Base-by-base conservation (phyloP, 2,888 invertebrate genomes). In the Branchellion lobata region DNA sequence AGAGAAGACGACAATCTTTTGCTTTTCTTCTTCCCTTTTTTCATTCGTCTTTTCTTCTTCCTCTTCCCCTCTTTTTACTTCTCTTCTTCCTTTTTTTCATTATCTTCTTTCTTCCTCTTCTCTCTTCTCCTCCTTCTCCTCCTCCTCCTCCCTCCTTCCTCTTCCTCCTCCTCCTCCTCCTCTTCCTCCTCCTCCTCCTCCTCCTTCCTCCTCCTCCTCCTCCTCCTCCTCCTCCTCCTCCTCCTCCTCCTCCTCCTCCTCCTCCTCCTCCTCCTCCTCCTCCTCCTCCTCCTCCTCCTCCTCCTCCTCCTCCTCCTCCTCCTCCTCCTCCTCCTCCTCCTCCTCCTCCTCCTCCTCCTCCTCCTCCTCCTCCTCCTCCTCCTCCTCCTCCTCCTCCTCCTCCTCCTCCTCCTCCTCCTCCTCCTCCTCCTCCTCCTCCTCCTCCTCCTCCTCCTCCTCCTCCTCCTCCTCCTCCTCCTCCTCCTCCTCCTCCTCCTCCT, bases 141-240 rank as follows among this genome's bases (percentile, higher is more conserved):
- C 71, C 36, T 65, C 29, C 74, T 65, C 53, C 51, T 53, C 75
- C 53, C 51, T 71, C 53, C 34, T 33, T 31, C 78, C 51, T 27
- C 29, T 69, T 77, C 77, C 53, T 61, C 47, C 36, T 29, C 76
- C 72, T 68, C 33, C 57, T 76, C 73, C 36, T 71, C 51, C 76
- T 78, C 74, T 74, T 71, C 57, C 78, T 78, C 79, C 79, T 77
- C 51, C 76, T 78, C 80, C 61, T 34, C 71, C 65, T 76, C 76
- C 61, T 47, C 40, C 61, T 34, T 57, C 76, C 57, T 71, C 68
- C 69, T 51, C 68, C 51, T 78, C 57, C 72, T 24, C 51, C 72
- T 78, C 72, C 77, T 36, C 73, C 24, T 71, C n/a, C 53, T 36
- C n/a, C 57, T 57, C 31, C 33, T 65, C 14, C 65, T 61, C 27